A percentile compares a stretch with the other conserved stretches of the same genome.
phyloP scores from a whole-genome alignment of 2,797 vertebrate genomes.

The Danio tinwini region DNA sequence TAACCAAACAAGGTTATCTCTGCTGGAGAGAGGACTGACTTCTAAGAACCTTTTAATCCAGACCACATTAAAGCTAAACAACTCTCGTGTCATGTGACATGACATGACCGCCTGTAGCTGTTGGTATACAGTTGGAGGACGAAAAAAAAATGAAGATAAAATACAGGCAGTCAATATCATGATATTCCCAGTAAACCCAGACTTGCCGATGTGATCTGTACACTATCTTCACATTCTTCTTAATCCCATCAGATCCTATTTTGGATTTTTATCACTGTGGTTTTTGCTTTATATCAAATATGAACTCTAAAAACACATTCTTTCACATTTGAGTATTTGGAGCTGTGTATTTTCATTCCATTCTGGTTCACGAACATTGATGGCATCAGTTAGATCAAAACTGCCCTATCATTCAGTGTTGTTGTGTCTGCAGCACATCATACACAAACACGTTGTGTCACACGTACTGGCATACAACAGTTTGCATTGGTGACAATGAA shows the following conservation, averaged over 20 bases:
- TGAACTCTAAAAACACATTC: neutral
- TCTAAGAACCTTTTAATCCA: conserved; percentile 76
- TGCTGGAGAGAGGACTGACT: conserved; percentile 68
- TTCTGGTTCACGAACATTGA: neutral
- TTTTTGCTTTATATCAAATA: neutral
- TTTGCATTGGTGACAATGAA: neutral
- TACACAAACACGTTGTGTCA: neutral
- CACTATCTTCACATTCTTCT: neutral
- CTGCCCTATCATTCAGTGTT: neutral
- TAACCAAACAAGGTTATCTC: conserved; percentile 71
- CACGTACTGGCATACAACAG: neutral
- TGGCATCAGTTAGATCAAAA: conserved; percentile 9
- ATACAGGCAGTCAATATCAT: conserved; percentile 18
- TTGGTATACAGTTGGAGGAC: conserved; percentile 24
- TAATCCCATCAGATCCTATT: neutral
- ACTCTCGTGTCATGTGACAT: conserved; percentile 57
- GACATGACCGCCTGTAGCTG: conserved; percentile 41
- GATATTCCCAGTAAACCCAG: neutral
- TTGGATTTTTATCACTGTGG: neutral
- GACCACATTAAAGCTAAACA: conserved; percentile 72
- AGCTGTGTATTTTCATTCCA: conserved; percentile 7
- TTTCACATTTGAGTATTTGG: neutral
- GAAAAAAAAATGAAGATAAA: conserved; percentile 32
- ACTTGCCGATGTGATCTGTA: neutral
- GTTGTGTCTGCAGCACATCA: neutral